Conservation (phyloP, 2,113 vertebrate species). For the Eonycteris spelaea region DNA sequence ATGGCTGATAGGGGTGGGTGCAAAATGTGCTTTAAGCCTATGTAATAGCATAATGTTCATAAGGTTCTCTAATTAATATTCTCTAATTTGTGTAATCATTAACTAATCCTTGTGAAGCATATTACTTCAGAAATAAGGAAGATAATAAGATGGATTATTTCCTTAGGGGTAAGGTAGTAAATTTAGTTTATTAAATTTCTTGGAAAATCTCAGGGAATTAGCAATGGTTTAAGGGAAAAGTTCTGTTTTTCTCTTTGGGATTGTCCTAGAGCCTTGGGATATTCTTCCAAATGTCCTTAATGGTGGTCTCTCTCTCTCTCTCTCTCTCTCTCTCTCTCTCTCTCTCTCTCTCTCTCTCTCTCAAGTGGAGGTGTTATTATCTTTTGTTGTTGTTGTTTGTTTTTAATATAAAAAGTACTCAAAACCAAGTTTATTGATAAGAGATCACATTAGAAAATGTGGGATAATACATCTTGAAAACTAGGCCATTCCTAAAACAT, state of each 20-base stretch:
- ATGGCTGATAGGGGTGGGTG: too few species aligned
- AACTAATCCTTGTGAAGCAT: background rate
- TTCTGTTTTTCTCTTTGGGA: background rate
- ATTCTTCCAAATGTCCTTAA: background rate
- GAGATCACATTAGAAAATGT: background rate
- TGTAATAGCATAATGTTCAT: background rate
- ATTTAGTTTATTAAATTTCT: background rate
- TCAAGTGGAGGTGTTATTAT: background rate
- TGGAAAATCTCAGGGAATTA: background rate
- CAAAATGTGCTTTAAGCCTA: background rate
- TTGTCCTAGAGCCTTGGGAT: background rate
- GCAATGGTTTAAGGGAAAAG: background rate
- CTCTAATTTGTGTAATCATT: background rate
- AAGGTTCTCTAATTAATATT: background rate
- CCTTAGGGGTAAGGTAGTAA: background rate
- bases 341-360: too few species aligned
- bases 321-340: too few species aligned
- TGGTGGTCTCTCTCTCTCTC: background rate
- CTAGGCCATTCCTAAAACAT: background rate
- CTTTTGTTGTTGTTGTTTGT: too few species aligned
- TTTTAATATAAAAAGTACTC: background rate
- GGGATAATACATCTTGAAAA: background rate
- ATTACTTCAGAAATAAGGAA: background rate
- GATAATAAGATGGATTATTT: background rate
- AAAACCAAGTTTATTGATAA: background rate